A percentile compares a stretch with the other conserved stretches of the same genome.
Conservation (phyloP, 2,113 vertebrate species). For the Ellobius talpinus region DNA sequence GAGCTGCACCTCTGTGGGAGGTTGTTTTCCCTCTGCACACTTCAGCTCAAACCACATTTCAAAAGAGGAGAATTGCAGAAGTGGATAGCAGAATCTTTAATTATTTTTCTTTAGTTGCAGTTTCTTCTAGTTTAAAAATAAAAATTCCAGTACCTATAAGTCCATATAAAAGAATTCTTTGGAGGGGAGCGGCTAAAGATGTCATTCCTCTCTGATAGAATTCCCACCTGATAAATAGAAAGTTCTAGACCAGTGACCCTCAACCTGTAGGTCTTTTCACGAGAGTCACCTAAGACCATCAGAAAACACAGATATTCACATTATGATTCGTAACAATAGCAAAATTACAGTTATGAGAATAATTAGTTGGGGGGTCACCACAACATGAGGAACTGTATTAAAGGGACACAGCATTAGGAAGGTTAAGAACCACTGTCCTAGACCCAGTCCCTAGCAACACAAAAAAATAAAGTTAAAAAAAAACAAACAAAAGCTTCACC, state of each 20-base stretch:
- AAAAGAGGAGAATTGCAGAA: not conserved
- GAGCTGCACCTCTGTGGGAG: not conserved
- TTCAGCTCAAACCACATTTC: slow-evolving; percentile 22
- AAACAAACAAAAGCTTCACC: not conserved
- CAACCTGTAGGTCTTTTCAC: not conserved
- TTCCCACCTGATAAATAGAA: not conserved
- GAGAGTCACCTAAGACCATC: not conserved
- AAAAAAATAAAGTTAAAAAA: not conserved
- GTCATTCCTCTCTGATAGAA: not conserved
- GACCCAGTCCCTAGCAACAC: not conserved
- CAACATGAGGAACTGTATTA: not conserved
- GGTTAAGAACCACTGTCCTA: not conserved
- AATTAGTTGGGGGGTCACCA: not conserved
- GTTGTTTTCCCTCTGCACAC: not conserved
- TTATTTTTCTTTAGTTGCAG: not conserved
- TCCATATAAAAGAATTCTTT: slow-evolving; percentile 8
- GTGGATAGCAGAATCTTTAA: not conserved
- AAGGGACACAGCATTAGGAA: not conserved
- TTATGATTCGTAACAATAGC: not conserved
- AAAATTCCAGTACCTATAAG: not conserved
- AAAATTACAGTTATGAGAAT: not conserved
- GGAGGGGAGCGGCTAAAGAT: too few relatives aligned
- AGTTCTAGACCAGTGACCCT: not conserved
- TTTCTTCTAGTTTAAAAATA: slow-evolving; percentile 8
- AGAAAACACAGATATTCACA: not conserved